Conservation (phyloP, 2,113 vertebrate species). For the Perccottus glenii region DNA sequence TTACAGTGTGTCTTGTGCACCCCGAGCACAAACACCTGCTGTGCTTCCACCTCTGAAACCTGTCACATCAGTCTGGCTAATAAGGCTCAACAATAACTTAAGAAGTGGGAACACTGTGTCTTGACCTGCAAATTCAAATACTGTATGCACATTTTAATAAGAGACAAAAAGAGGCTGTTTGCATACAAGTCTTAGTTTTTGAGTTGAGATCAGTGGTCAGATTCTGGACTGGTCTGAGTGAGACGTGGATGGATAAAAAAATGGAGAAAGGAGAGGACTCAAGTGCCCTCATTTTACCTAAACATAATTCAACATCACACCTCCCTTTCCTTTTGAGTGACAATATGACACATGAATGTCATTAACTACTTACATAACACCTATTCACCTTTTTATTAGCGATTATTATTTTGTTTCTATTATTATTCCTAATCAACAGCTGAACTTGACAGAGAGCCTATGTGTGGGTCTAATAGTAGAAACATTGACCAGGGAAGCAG, state of each 20-base stretch:
- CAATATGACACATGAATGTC: conserved; percentile 20
- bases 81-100: conserved; percentile 3
- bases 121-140: not conserved
- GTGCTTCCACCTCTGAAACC: conserved; percentile 1
- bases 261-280: not conserved
- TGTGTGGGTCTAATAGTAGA: conserved; percentile 44
- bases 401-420: no score
- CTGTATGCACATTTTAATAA: not conserved
- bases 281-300: conserved; percentile 24
- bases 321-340: conserved; percentile 12
- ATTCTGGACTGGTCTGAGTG: no score
- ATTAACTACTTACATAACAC: not conserved
- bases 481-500: conserved; percentile 40
- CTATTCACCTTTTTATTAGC: no score
- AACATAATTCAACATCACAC: conserved; percentile 26
- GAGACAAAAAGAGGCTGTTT: not conserved
- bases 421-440: not conserved
- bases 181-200: no score
- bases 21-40: conserved; percentile 3
- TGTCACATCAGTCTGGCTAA: conserved; percentile 17
- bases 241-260: no score
- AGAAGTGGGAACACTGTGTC: not conserved
- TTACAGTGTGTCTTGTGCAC: not conserved
- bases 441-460: not conserved
- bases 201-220: no score